Evolutionary conservation across 2,797 vertebrate genomes (phyloP).

Genomic region (Phylloscopus collybita): DNA sequence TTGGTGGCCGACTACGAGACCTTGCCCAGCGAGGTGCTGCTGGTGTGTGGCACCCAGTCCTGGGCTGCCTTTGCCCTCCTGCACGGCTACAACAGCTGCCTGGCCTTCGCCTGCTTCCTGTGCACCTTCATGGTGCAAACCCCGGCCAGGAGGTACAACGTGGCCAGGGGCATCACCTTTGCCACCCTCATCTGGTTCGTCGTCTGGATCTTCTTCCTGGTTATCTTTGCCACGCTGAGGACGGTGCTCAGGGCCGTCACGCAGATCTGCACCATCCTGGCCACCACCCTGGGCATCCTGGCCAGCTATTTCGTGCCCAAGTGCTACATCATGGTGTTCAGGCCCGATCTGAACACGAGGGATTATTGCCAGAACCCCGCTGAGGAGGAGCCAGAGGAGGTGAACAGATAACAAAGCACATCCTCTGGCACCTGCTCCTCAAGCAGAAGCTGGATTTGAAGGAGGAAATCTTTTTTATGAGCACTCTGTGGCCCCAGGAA

Average conservation of each 20-base stretch:
- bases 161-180: slow-evolving; percentile 87
- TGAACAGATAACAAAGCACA: background rate
- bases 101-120: slow-evolving; percentile 85
- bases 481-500: no score
- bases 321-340: slow-evolving; percentile 83
- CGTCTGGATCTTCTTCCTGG: slow-evolving; percentile 84
- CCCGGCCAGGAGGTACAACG: slow-evolving; percentile 79
- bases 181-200: slow-evolving; percentile 82
- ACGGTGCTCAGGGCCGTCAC: slow-evolving; percentile 67
- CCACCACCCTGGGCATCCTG: slow-evolving; percentile 79
- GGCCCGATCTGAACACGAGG: slow-evolving; percentile 81
- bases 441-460: background rate
- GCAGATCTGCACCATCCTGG: slow-evolving; percentile 77
- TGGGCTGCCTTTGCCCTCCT: slow-evolving; percentile 78
- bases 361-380: slow-evolving; percentile 82
- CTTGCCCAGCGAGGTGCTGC: slow-evolving; percentile 45
- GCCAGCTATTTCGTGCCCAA: slow-evolving; percentile 84
- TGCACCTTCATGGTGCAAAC: slow-evolving; percentile 89
- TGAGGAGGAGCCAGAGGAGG: slow-evolving; percentile 59
- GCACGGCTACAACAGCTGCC: slow-evolving; percentile 73
- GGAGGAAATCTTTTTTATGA: background rate
- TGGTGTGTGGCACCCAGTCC: slow-evolving; percentile 75
- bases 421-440: background rate
- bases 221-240: slow-evolving; percentile 77
- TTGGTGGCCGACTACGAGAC: background rate